Percentiles rank a stretch among this genome's conserved stretches.
Evolutionary conservation across 1,140 invertebrate species (phyloP).

Genomic region (Drosophila navojoa): DNA sequence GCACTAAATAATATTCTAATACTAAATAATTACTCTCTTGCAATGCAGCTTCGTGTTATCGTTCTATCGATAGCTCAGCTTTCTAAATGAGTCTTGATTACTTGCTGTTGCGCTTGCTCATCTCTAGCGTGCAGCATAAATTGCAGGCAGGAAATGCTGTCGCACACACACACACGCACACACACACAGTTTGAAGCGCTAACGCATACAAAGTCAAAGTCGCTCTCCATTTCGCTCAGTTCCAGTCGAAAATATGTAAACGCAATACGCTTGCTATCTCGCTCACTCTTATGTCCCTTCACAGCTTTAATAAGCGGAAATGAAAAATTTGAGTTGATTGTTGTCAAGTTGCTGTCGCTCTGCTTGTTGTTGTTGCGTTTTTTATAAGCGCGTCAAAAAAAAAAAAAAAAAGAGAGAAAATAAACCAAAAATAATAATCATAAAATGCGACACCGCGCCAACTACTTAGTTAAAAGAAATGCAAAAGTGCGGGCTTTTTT

Average conservation of each 20-base stretch:
- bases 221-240: conserved; percentile 5
- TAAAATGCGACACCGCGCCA: conserved; percentile 20
- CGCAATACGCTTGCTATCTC: conserved; percentile 17
- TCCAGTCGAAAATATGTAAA: conserved; percentile 1
- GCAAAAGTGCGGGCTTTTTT: conserved; percentile 56
- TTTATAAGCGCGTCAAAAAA: conserved; percentile 45
- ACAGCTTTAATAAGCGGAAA: conserved; percentile 77
- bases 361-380: conserved; percentile 41
- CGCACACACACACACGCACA: conserved; percentile 38
- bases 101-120: conserved; percentile 1
- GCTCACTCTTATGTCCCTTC: conserved; percentile 13
- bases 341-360: conserved; percentile 64
- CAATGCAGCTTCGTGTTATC: no score
- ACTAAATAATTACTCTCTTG: no score
- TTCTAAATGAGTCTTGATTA: not conserved
- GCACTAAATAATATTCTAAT: no score
- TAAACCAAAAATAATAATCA: conserved; percentile 22
- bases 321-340: conserved; percentile 82
- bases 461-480: conserved; percentile 38
- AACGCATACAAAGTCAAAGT: conserved; percentile 25
- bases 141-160: conserved; percentile 68
- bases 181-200: conserved; percentile 7
- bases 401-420: conserved; percentile 11
- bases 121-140: conserved; percentile 60
- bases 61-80: not conserved